Base-by-base conservation (phyloP, 2,113 vertebrate species). In the Channa maculata region DNA sequence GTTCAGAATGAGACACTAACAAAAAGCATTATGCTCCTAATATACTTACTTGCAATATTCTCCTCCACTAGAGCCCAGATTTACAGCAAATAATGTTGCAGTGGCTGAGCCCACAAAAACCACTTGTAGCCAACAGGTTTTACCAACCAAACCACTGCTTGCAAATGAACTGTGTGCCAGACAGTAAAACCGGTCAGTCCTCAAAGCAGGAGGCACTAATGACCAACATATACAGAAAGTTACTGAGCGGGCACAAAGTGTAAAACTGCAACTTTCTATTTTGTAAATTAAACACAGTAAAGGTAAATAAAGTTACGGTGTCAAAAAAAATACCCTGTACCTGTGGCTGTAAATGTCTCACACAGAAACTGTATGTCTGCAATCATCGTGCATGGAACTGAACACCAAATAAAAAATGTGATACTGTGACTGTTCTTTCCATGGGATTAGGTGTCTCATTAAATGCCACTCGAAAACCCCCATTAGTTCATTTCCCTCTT, bases 401-500 rank as follows among this genome's bases (percentile, higher is more conserved):
- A 70, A 89, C 51, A 82, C 79, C 6, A 8, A 81, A 80, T 87
- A 82, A 88, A 87, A 85, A 85, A 88, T 46, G 88, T 67, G 84
- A 88, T 84, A 75, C 77, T 51, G 83, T 83, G 79, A 69, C 82
- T 65, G 64, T 75, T 90, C 58, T 88, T 86, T 90, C 84, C 70
- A 50, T 80, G 80, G 87, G 86, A 90, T 92, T 91, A 88, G 86
- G 88, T 90, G 83, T 92, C 80, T 91, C n/a, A 62, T 89, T 90
- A 96, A 95, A 96, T 94, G 92, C 88, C 92, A 94, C 83, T 89
- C 69, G 79, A 90, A 94, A 93, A 93, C 83, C 68, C 83, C 86
- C 82, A 87, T 92, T 93, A 90, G 93, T 95, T 95, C 90, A 96
- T 96, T 96, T 94, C 87, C 91, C 94, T 95, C 90, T 91, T 91